Conservation (phyloP, 2,113 vertebrate species). For the Burhinus bistriatus region DNA sequence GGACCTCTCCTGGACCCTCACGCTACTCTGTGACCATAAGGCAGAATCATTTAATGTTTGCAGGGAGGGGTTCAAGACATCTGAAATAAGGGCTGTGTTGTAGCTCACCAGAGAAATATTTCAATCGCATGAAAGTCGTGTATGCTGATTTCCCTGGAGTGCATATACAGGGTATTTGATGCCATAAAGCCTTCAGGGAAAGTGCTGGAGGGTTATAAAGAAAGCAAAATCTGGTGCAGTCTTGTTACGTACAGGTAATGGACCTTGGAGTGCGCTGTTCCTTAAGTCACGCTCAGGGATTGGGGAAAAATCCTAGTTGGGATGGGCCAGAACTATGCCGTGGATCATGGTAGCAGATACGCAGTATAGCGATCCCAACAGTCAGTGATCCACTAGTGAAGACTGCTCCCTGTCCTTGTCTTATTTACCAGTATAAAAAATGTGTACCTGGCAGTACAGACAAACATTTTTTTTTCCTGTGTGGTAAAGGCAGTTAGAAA, state of each 20-base stretch:
- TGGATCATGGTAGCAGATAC: not conserved
- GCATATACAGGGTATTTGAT: not conserved
- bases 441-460: not conserved
- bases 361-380: not conserved
- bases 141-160: not conserved
- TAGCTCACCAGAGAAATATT: not conserved
- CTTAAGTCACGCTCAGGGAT: not conserved
- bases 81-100: not conserved
- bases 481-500: not conserved
- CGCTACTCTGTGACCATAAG: not conserved
- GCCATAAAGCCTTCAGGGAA: not conserved
- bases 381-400: not conserved
- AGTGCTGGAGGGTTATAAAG: not conserved
- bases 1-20: not conserved
- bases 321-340: not conserved
- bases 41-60: not conserved
- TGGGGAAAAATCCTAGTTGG: not conserved
- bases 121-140: not conserved
- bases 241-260: not conserved
- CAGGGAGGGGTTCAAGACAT: not conserved
- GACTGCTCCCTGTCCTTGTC: not conserved
- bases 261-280: rapidly evolving
- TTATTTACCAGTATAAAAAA: not conserved
- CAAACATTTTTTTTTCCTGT: not conserved
- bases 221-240: not conserved